Percentiles rank a stretch among this genome's conserved stretches.
phyloP scores from a whole-genome alignment of 2,888 invertebrate species.

The Odontothrips loti region DNA sequence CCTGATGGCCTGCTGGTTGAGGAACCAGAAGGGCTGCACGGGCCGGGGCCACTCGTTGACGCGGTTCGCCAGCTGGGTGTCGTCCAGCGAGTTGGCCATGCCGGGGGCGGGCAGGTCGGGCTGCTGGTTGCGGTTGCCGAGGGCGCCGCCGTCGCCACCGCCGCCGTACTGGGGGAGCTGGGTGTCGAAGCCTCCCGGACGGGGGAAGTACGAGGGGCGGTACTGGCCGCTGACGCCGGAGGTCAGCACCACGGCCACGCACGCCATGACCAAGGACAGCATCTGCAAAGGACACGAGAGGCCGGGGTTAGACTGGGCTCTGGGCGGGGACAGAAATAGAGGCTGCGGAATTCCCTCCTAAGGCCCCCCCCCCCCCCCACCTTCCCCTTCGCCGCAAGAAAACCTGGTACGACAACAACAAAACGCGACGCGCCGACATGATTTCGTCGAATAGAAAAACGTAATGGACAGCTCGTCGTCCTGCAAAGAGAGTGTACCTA shows the following conservation, averaged over 20 bases:
- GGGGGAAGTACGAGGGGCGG: background rate
- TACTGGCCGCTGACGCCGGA: background rate
- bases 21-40: slow-evolving; percentile 35
- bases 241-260: background rate
- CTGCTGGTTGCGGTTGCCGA: slow-evolving; percentile 1
- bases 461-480: too few relatives aligned
- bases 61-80: slow-evolving; percentile 30
- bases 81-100: slow-evolving; percentile 8
- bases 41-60: slow-evolving; percentile 33
- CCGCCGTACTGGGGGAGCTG: background rate
- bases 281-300: too few relatives aligned
- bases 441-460: too few relatives aligned
- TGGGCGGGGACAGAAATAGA: background rate
- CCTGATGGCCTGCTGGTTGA: slow-evolving; percentile 33
- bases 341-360: background rate
- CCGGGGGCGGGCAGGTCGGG: background rate
- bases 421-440: too few relatives aligned
- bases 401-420: background rate
- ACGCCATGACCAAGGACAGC: background rate
- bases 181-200: background rate
- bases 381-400: background rate
- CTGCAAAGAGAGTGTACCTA: background rate
- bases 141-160: background rate
- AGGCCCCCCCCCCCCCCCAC: too few relatives aligned
- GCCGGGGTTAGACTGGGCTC: too few relatives aligned